Percentiles rank a stretch among this genome's conserved stretches.
These are phyloP conservation scores for Kryptolebias ocellatus DNA, from an alignment of 2,797 vertebrate genomes.

Conservation along the genomic window DNA sequence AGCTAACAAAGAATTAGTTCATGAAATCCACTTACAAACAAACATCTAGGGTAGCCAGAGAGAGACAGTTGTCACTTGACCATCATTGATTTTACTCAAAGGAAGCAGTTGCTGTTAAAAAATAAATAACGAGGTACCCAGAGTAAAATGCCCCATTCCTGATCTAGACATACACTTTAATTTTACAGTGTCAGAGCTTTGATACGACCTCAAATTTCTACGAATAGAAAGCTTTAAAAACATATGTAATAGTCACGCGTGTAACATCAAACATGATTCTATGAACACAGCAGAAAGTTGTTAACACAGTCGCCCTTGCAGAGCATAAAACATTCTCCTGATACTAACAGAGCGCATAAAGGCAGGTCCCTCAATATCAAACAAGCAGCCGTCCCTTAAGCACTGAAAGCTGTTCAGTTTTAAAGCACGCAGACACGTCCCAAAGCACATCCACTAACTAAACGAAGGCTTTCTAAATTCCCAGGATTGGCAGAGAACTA, in stretches of 20 bases:
- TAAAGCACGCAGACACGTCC: conserved; percentile 54
- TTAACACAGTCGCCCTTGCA: conserved; percentile 7
- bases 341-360: conserved; percentile 56
- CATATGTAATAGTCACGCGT: conserved; percentile 14
- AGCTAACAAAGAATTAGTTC: conserved; percentile 64
- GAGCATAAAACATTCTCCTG: conserved; percentile 38
- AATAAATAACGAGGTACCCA: neutral
- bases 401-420: conserved; percentile 61
- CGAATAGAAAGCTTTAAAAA: conserved; percentile 18
- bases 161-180: conserved; percentile 8
- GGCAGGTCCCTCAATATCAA: conserved; percentile 47
- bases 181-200: conserved; percentile 3
- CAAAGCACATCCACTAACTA: conserved; percentile 52
- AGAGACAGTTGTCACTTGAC: conserved; percentile 37
- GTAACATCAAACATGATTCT: conserved; percentile 36
- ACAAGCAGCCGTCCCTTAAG: conserved; percentile 47
- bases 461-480: conserved; percentile 31
- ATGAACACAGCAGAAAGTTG: conserved; percentile 30
- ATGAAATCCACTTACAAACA: conserved; percentile 55
- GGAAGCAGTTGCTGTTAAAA: neutral
- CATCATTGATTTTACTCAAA: conserved; percentile 10
- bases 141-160: neutral
- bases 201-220: conserved; percentile 6
- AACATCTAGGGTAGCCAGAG: conserved; percentile 30
- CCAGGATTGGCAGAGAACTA: conserved; percentile 37